Conservation (phyloP, 2,113 vertebrate genomes). For the Prinia subflava region DNA sequence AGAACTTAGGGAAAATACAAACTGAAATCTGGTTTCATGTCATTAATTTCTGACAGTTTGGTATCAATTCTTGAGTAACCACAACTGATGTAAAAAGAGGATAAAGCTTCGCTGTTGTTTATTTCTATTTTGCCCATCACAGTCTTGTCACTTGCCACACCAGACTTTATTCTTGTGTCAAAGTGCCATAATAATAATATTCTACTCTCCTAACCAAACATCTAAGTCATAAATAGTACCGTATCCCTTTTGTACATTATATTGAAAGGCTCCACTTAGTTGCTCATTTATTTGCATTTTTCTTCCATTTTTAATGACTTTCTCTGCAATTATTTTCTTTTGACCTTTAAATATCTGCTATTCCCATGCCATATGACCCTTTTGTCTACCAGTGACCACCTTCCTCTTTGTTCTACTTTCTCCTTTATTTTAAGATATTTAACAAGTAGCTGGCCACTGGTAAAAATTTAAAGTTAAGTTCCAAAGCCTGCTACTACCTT, state of each 20-base stretch:
- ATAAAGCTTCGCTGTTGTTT: fast-evolving
- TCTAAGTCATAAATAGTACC: neutral
- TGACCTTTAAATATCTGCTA: neutral
- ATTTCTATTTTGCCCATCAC: neutral
- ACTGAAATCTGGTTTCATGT: neutral
- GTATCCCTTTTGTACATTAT: neutral
- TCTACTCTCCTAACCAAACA: neutral
- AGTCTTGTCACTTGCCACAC: neutral
- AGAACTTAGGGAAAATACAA: neutral
- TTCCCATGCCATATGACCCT: neutral
- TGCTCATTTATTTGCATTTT: neutral
- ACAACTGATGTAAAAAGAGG: neutral
- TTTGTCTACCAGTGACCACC: neutral
- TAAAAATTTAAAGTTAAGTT: neutral
- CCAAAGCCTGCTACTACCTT: neutral
- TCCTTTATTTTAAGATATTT: neutral
- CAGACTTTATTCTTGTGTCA: neutral
- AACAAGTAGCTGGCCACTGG: neutral
- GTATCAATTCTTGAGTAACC: neutral
- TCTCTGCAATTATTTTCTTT: neutral
- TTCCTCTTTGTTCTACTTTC: neutral
- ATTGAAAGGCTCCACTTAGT: neutral
- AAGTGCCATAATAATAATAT: neutral
- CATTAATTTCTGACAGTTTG: neutral
- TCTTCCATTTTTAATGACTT: neutral